These are phyloP conservation scores for Herpetotheres cachinnans DNA, from an alignment of 2,113 vertebrate genomes.

Conservation along the genomic window DNA sequence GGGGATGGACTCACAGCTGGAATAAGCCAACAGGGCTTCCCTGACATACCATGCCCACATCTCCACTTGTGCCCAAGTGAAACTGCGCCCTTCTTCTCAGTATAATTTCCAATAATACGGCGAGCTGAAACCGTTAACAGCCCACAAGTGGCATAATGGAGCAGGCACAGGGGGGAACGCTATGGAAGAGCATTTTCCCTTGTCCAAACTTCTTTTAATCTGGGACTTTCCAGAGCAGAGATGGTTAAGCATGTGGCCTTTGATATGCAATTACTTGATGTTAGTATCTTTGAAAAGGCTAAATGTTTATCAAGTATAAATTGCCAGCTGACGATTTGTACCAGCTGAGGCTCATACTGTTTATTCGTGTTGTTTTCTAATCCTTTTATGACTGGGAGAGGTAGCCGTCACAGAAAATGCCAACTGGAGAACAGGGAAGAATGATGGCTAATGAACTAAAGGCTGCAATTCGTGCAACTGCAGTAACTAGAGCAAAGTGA, in stretches of 20 bases:
- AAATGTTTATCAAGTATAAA: not conserved
- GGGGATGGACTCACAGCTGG: not conserved
- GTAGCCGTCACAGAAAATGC: not conserved
- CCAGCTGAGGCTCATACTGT: not conserved
- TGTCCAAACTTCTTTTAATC: not conserved
- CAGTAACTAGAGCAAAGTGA: not conserved
- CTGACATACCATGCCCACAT: not conserved
- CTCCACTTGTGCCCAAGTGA: not conserved
- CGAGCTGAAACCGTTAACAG: not conserved
- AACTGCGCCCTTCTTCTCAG: not conserved
- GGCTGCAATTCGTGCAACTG: not conserved
- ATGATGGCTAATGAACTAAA: not conserved
- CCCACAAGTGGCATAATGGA: not conserved
- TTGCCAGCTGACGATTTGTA: not conserved
- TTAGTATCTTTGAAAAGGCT: not conserved
- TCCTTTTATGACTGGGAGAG: not conserved
- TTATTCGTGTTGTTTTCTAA: not conserved
- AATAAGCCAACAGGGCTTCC: not conserved
- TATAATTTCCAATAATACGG: not conserved
- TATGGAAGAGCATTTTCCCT: not conserved
- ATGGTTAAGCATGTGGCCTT: not conserved
- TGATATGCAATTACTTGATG: not conserved
- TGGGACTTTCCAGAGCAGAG: not conserved
- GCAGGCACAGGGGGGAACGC: not conserved
- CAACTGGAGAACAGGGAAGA: not conserved